These are phyloP conservation scores for Stomorhina lunata DNA, from an alignment of 2,888 invertebrate species.

Conservation along the genomic window DNA sequence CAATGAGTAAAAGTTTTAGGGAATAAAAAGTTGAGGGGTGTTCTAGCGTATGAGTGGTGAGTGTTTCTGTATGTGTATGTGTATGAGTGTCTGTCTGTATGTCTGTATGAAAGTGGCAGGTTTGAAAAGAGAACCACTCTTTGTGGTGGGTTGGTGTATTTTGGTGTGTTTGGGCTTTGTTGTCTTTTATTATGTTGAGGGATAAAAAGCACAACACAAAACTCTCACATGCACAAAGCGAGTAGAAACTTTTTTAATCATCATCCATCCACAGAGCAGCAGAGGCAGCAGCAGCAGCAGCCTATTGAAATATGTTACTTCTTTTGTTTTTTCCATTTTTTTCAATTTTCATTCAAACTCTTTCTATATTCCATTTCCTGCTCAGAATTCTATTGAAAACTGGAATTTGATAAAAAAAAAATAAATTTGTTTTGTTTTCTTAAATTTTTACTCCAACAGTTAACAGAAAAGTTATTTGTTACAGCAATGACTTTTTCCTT, in stretches of 20 bases:
- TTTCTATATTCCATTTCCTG: neutral
- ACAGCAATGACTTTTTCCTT: no score
- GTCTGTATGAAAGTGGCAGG: neutral
- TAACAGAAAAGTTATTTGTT: no score
- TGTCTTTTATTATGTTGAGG: no score
- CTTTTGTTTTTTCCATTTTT: neutral
- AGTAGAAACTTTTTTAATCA: conserved; percentile 7
- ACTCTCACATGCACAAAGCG: conserved; percentile 21
- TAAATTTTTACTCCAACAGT: no score
- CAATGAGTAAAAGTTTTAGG: neutral
- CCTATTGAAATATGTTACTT: conserved; percentile 1
- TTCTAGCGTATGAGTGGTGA: neutral
- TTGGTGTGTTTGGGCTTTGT: no score
- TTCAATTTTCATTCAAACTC: neutral
- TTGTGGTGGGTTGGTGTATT: neutral
- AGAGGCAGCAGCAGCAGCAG: no score
- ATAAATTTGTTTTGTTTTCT: no score
- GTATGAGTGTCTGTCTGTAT: no score
- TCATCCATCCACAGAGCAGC: conserved; percentile 7
- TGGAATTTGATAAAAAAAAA: no score
- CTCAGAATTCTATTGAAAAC: neutral
- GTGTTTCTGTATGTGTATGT: neutral
- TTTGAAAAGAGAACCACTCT: neutral
- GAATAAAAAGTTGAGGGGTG: neutral
- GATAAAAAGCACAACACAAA: neutral